phyloP scores from a whole-genome alignment of 2,797 vertebrate genomes.

The Leuciscus waleckii region DNA sequence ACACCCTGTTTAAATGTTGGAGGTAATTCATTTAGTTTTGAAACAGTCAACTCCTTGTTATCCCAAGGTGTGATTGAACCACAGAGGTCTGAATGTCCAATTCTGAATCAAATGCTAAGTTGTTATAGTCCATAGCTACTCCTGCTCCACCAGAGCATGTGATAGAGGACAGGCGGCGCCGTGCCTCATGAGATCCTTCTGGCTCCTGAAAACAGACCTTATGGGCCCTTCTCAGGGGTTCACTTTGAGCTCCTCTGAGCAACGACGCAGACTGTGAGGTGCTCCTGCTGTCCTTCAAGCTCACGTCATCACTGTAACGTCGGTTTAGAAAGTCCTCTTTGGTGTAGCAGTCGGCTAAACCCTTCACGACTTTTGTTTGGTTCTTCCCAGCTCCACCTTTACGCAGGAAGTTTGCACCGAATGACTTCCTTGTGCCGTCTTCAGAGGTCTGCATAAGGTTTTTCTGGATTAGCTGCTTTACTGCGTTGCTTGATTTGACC shows the following conservation, averaged over 20 bases:
- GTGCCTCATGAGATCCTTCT: constrained; percentile 74
- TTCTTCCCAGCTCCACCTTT: constrained; percentile 80
- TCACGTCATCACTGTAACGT: constrained; percentile 58
- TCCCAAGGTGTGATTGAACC: constrained; percentile 59
- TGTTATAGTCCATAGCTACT: constrained; percentile 81
- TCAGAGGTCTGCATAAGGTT: constrained; percentile 67
- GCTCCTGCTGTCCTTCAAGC: constrained; percentile 83
- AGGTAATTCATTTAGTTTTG: not conserved
- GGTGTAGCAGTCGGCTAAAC: constrained; percentile 76
- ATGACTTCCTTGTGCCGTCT: constrained; percentile 61
- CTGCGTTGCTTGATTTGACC: constrained; percentile 75
- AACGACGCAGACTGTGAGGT: constrained; percentile 68
- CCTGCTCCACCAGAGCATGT: constrained; percentile 82
- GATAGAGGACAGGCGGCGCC: constrained; percentile 79
- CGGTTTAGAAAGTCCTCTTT: constrained; percentile 68
- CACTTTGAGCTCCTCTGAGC: constrained; percentile 81
- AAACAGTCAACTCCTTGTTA: constrained; percentile 44
- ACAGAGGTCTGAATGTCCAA: constrained; percentile 68
- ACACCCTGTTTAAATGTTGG: constrained; percentile 1
- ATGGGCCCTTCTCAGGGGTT: constrained; percentile 82
- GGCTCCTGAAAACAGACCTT: constrained; percentile 82
- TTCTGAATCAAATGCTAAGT: constrained; percentile 82
- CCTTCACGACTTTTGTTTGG: constrained; percentile 79
- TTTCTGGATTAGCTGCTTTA: constrained; percentile 78
- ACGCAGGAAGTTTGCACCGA: constrained; percentile 82